Conservation (phyloP, 2,797 vertebrate genomes). For the Aeoliscus strigatus region DNA sequence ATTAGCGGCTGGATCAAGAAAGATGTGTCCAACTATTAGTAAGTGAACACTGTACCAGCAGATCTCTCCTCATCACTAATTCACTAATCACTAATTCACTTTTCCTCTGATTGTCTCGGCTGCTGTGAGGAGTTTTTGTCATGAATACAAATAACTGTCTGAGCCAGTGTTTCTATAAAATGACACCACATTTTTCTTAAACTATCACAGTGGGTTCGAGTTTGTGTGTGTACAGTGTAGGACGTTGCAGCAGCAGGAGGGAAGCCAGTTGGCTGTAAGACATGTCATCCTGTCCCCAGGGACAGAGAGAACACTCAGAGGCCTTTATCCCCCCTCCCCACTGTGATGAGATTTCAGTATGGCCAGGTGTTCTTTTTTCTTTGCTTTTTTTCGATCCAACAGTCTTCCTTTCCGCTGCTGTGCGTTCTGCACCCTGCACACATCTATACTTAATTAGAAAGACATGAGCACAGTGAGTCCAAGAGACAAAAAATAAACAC, state of each 20-base stretch:
- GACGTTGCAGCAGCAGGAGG: conserved; percentile 44
- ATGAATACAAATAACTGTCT: conserved; percentile 49
- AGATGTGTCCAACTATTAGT: too few relatives aligned
- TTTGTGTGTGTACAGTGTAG: conserved; percentile 20
- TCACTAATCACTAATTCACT: too few relatives aligned
- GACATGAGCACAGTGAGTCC: conserved; percentile 1
- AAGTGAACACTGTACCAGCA: too few relatives aligned
- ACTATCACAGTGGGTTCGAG: conserved; percentile 26
- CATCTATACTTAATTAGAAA: conserved; percentile 16
- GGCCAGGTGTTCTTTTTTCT: conserved; percentile 56
- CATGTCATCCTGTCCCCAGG: conserved; percentile 46
- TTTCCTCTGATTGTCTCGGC: too few relatives aligned
- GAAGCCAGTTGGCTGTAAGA: conserved; percentile 45
- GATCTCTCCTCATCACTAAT: too few relatives aligned
- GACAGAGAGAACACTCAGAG: conserved; percentile 47
- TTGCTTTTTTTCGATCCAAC: conserved; percentile 3
- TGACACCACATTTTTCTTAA: conserved; percentile 30
- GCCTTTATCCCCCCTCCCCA: conserved; percentile 52
- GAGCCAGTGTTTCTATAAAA: conserved; percentile 62
- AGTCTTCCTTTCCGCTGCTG: conserved; percentile 17
- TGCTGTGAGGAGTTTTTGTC: conserved; percentile 26
- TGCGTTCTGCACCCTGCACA: conserved; percentile 28
- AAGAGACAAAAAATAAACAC: conserved; percentile 15
- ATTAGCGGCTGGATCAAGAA: too few relatives aligned
- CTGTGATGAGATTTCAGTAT: conserved; percentile 64